A percentile compares a stretch with the other conserved stretches of the same genome.
phyloP scores from a whole-genome alignment of 2,888 invertebrate genomes.

The Andrena haemorrhoa region DNA sequence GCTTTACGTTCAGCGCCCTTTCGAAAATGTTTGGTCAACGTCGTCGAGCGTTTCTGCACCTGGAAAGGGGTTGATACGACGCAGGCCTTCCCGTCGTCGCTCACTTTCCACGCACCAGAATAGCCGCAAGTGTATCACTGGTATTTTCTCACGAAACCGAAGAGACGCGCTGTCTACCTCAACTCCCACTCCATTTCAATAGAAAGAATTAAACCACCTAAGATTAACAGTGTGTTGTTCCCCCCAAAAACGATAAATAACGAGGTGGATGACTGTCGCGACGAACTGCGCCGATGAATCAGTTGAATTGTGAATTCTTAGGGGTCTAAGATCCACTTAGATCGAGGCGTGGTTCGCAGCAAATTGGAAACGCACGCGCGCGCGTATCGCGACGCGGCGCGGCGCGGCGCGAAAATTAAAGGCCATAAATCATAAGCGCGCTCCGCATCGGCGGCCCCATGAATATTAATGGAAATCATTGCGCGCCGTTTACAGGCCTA shows the following conservation, averaged over 20 bases:
- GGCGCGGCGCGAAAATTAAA: conserved; percentile 75
- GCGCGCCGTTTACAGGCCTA: conserved; percentile 82
- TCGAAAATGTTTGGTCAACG: conserved; percentile 75
- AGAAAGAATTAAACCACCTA: neutral
- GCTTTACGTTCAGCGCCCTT: conserved; percentile 52
- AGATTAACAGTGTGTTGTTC: no score
- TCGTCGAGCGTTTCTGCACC: conserved; percentile 74
- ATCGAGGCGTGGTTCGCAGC: conserved; percentile 34
- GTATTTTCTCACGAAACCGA: conserved; percentile 35
- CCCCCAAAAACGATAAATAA: no score
- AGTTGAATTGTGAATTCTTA: neutral
- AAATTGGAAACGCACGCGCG: conserved; percentile 57
- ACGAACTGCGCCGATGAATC: neutral
- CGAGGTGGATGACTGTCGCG: no score
- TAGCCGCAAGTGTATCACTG: conserved; percentile 18
- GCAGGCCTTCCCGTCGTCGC: conserved; percentile 54
- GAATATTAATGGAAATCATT: conserved; percentile 84
- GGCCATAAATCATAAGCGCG: conserved; percentile 76
- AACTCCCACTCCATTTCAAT: neutral
- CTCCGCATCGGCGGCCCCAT: conserved; percentile 77
- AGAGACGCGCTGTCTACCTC: neutral
- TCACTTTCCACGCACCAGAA: conserved; percentile 28
- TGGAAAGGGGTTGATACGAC: conserved; percentile 72
- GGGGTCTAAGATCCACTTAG: neutral
- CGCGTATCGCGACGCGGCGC: conserved; percentile 66